Evolutionary conservation across 2,888 invertebrate genomes (phyloP).

Genomic region (Beris chalybata): DNA sequence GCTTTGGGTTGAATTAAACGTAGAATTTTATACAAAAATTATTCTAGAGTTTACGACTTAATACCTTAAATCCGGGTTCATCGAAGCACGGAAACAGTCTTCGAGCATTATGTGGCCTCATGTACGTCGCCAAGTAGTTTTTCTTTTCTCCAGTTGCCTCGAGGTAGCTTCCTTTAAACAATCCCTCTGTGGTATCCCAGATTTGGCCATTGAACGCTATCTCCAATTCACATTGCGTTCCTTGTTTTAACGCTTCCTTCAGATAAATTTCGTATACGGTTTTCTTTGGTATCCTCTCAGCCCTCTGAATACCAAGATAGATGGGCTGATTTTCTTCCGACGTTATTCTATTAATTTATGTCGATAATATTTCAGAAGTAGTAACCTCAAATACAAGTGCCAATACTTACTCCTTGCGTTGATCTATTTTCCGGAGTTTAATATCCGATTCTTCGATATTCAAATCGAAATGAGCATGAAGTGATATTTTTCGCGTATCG

Average conservation of each 20-base stretch:
- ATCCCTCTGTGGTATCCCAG: constrained; percentile 66
- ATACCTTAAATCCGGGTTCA: constrained; percentile 74
- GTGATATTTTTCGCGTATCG: constrained; percentile 63
- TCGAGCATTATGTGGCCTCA: constrained; percentile 74
- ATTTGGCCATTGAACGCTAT: constrained; percentile 69
- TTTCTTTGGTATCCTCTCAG: constrained; percentile 63
- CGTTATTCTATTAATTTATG: background rate
- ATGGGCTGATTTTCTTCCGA: constrained; percentile 35
- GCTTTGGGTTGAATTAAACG: too few relatives aligned
- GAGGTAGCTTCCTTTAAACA: constrained; percentile 70
- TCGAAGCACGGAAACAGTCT: constrained; percentile 81
- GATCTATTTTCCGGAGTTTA: constrained; percentile 50
- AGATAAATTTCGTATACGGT: constrained; percentile 65
- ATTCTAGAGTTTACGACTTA: constrained; percentile 62
- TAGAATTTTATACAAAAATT: constrained; percentile 40
- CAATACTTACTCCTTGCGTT: constrained; percentile 13
- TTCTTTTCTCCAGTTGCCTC: constrained; percentile 52
- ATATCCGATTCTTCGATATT: constrained; percentile 62
- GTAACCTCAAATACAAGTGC: background rate
- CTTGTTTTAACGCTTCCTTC: constrained; percentile 61
- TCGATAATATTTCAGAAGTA: background rate
- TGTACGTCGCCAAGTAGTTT: constrained; percentile 68
- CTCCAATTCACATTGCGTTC: constrained; percentile 64
- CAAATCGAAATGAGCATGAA: constrained; percentile 69
- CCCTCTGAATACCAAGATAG: constrained; percentile 49